Percentiles rank a stretch among this genome's conserved stretches.
Conservation (phyloP, 2,113 vertebrate genomes). For the Cottus gobio region DNA sequence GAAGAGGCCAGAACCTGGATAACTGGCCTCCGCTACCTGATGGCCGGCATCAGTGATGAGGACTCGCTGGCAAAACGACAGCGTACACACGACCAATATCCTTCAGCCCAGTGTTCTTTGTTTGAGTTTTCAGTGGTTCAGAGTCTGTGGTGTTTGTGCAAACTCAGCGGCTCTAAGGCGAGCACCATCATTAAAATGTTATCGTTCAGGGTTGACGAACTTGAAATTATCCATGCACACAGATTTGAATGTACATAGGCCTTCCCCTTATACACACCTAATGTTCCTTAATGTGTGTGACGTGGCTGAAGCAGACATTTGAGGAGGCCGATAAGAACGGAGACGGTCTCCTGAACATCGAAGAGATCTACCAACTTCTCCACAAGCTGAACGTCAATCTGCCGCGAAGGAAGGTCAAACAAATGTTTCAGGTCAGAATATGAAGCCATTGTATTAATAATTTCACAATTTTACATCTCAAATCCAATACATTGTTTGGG, state of each 20-base stretch:
- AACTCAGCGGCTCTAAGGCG: not conserved
- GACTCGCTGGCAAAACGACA: slow-evolving; percentile 95
- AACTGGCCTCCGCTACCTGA: slow-evolving; percentile 94
- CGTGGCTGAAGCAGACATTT: slow-evolving; percentile 98
- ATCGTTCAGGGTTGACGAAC: not conserved
- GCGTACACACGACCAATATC: slow-evolving; percentile 97
- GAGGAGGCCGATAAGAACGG: slow-evolving; percentile 98
- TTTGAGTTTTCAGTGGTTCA: not conserved
- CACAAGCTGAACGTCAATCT: slow-evolving; percentile 98
- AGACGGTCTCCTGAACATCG: slow-evolving; percentile 94
- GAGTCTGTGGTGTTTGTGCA: not conserved
- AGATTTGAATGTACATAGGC: not conserved
- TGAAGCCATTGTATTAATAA: not conserved
- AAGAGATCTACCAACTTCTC: slow-evolving; percentile 96
- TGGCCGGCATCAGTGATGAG: slow-evolving; percentile 98
- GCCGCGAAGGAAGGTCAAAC: slow-evolving; percentile 95
- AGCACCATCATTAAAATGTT: not conserved
- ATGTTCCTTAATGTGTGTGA: slow-evolving; percentile 85
- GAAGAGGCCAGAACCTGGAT: slow-evolving; percentile 98
- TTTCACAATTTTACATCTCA: not conserved
- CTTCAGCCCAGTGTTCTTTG: slow-evolving; percentile 68
- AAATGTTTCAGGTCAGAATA: slow-evolving; percentile 96
- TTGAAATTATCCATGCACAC: not conserved
- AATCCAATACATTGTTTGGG: not conserved
- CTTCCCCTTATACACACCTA: rapidly evolving